Conservation (phyloP, 2,797 vertebrate genomes). For the Schizothorax lantsangensis region DNA sequence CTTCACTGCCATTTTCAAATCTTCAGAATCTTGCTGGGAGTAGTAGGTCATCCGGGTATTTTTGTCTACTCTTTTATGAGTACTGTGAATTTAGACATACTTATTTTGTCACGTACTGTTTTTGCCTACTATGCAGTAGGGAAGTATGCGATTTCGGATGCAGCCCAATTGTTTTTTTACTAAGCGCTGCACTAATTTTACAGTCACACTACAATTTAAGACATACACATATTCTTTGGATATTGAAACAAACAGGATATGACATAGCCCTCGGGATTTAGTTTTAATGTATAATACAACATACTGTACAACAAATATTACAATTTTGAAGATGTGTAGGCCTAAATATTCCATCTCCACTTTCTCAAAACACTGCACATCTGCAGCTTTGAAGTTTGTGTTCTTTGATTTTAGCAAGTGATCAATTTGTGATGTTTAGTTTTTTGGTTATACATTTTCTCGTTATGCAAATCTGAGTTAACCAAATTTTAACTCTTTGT, state of each 20-base stretch:
- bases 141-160: neutral
- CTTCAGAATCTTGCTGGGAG: neutral
- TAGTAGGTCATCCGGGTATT: neutral
- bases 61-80: neutral
- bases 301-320: no score
- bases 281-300: neutral
- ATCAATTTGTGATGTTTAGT: neutral
- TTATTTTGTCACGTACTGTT: neutral
- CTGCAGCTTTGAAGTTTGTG: neutral
- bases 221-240: neutral
- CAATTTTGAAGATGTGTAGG: neutral
- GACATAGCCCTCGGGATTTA: neutral
- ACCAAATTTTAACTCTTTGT: neutral
- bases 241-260: no score
- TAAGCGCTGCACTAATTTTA: neutral
- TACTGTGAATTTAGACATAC: neutral
- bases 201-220: neutral
- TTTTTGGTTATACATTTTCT: neutral
- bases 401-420: neutral
- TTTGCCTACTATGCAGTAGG: neutral
- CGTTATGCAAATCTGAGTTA: neutral
- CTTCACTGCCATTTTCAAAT: no score
- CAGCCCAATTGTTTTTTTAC: neutral
- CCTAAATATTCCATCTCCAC: neutral
- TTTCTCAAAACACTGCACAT: neutral